These are phyloP conservation scores for Sebastolobus alascanus DNA, from an alignment of 2,797 vertebrate species.

Conservation along the genomic window DNA sequence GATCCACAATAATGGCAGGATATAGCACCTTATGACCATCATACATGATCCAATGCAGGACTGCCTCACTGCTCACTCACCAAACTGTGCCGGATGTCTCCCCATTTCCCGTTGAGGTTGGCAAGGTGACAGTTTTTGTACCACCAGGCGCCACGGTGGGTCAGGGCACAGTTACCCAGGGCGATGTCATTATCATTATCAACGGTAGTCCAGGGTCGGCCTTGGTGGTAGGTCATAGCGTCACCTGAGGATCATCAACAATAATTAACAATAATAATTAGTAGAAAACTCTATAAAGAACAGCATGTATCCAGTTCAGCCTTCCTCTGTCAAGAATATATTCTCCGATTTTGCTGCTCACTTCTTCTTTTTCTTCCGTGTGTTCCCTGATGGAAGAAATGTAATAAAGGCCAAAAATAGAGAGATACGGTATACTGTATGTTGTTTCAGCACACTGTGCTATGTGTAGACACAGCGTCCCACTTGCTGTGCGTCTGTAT, in stretches of 20 bases:
- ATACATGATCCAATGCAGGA: background rate
- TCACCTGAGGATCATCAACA: slow-evolving; percentile 83
- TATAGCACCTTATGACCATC: background rate
- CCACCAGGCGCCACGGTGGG: slow-evolving; percentile 91
- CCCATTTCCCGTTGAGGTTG: slow-evolving; percentile 89
- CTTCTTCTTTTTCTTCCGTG: background rate
- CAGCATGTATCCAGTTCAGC: background rate
- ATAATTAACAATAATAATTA: background rate
- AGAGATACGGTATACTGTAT: slow-evolving; percentile 6
- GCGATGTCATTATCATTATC: slow-evolving; percentile 92
- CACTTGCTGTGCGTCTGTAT: slow-evolving; percentile 33
- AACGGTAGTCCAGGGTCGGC: slow-evolving; percentile 88
- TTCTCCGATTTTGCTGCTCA: slow-evolving; percentile 15
- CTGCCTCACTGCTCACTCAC: slow-evolving; percentile 76
- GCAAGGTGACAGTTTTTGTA: slow-evolving; percentile 94
- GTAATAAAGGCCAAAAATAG: slow-evolving; percentile 47
- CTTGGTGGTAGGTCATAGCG: slow-evolving; percentile 91
- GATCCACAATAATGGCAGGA: background rate
- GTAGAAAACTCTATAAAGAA: background rate
- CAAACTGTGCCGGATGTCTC: slow-evolving; percentile 89
- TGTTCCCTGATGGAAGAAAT: slow-evolving; percentile 30
- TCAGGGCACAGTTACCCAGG: slow-evolving; percentile 91
- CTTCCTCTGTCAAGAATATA: background rate
- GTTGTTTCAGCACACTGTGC: slow-evolving; percentile 46
- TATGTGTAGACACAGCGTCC: slow-evolving; percentile 27